A percentile compares a stretch with the other conserved stretches of the same genome.
phyloP scores from a whole-genome alignment of 2,797 vertebrate species.

The Rhyacichthys aspro region DNA sequence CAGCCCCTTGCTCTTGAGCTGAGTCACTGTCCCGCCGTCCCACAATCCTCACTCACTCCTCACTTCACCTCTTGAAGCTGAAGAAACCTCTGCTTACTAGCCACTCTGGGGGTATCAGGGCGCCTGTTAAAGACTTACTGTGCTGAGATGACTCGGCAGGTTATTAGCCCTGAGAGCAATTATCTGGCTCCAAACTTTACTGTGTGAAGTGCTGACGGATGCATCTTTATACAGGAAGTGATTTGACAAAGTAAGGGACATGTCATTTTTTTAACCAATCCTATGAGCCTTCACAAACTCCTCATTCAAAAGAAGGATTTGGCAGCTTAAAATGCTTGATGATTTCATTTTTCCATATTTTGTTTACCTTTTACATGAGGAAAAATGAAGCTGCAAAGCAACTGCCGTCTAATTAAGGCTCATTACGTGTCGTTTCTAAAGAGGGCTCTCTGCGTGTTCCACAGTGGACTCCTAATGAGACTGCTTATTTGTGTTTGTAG shows the following conservation, averaged over 20 bases:
- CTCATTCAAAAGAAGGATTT: no score
- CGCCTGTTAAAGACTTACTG: constrained; percentile 5
- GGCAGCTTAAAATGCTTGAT: no score
- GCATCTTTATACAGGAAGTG: background rate
- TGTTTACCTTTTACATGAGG: no score
- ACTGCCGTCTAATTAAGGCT: background rate
- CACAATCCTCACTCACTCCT: constrained; percentile 20
- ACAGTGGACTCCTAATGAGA: background rate
- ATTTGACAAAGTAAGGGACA: no score
- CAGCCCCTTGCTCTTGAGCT: constrained; percentile 18
- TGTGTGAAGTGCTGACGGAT: constrained; percentile 4
- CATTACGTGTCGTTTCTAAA: background rate
- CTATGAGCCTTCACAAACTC: no score
- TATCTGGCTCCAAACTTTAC: constrained; percentile 2
- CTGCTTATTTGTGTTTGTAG: background rate
- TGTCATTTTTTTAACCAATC: background rate
- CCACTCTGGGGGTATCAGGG: background rate
- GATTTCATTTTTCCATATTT: no score
- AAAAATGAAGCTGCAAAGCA: constrained; percentile 1
- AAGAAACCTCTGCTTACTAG: constrained; percentile 18
- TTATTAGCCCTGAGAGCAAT: background rate
- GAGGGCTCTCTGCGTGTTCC: background rate
- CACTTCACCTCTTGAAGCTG: constrained; percentile 9
- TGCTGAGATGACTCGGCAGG: constrained; percentile 16
- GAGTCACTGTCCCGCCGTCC: constrained; percentile 26